These are phyloP conservation scores for Myopa tessellatipennis DNA, from an alignment of 2,888 invertebrate genomes.

Conservation along the genomic window DNA sequence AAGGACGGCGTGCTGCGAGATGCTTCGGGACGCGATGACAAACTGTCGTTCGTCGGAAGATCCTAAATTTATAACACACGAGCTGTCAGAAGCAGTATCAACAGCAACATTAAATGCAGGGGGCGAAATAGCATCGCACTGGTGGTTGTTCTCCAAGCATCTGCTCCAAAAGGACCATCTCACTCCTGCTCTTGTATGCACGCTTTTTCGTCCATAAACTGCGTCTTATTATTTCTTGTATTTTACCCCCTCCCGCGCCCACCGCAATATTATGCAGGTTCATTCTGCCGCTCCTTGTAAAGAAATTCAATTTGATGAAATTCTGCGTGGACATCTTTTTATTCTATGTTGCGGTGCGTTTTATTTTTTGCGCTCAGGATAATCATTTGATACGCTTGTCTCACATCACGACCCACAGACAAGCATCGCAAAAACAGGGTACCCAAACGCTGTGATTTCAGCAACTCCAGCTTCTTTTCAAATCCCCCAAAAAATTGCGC, in stretches of 20 bases:
- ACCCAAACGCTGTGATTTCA: neutral
- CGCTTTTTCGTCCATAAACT: conserved; percentile 17
- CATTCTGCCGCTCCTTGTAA: neutral
- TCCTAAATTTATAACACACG: conserved; percentile 32
- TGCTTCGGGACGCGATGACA: conserved; percentile 20
- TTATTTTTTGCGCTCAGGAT: conserved; percentile 20
- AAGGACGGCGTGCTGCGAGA: conserved; percentile 4
- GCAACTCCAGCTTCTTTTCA: conserved; percentile 1
- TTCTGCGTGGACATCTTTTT: neutral
- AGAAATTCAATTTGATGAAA: conserved; percentile 36
- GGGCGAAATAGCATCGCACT: neutral
- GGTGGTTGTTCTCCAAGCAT: neutral
- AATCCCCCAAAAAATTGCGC: conserved; percentile 25
- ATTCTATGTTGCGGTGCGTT: conserved; percentile 3
- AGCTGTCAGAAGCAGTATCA: conserved; percentile 37
- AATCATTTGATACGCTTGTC: conserved; percentile 39
- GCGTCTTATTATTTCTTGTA: conserved; percentile 33
- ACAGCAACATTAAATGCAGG: conserved; percentile 10
- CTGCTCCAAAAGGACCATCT: neutral
- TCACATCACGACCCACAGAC: conserved; percentile 19
- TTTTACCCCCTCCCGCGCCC: neutral
- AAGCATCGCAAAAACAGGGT: neutral
- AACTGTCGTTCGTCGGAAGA: conserved; percentile 23
- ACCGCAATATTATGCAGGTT: neutral
- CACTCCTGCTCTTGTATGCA: neutral